phyloP scores from a whole-genome alignment of 2,888 invertebrate species.

The Drosophila prostipennis region DNA sequence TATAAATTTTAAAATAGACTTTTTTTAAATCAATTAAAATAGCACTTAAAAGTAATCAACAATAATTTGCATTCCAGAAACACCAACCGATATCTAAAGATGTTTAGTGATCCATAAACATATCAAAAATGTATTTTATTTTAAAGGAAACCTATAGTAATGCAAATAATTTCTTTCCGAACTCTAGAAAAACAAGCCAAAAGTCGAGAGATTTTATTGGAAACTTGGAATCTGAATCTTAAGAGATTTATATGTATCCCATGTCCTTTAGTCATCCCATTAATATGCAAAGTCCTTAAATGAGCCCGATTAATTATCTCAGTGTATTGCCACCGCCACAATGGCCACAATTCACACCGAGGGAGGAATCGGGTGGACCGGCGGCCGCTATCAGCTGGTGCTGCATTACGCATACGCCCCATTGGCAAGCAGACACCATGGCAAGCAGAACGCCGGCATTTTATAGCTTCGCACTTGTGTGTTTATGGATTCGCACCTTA shows the following conservation, averaged over 20 bases:
- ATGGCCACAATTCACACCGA: constrained; percentile 43
- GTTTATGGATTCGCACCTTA: constrained; percentile 81
- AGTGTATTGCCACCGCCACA: constrained; percentile 29
- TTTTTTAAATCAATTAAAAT: too few relatives aligned
- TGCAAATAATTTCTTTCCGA: too few relatives aligned
- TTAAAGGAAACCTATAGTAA: too few relatives aligned
- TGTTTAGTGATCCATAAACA: too few relatives aligned
- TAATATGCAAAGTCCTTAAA: background rate
- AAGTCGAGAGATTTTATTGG: background rate
- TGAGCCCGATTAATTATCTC: background rate
- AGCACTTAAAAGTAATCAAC: too few relatives aligned
- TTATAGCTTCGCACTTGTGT: constrained; percentile 79
- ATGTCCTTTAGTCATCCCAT: background rate
- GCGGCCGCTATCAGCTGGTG: constrained; percentile 40
- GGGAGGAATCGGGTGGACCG: constrained; percentile 4
- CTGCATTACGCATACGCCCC: constrained; percentile 73
- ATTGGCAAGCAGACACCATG: constrained; percentile 44
- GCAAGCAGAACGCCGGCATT: constrained; percentile 53
- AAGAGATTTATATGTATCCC: background rate
- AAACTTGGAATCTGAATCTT: background rate
- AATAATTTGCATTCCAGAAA: too few relatives aligned
- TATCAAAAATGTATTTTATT: too few relatives aligned
- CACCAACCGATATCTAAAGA: too few relatives aligned
- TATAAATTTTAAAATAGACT: too few relatives aligned
- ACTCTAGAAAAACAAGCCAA: too few relatives aligned